A percentile compares a stretch with the other conserved stretches of the same genome.
phyloP scores from a whole-genome alignment of 2,888 invertebrate species.

The Andricus curvator region DNA sequence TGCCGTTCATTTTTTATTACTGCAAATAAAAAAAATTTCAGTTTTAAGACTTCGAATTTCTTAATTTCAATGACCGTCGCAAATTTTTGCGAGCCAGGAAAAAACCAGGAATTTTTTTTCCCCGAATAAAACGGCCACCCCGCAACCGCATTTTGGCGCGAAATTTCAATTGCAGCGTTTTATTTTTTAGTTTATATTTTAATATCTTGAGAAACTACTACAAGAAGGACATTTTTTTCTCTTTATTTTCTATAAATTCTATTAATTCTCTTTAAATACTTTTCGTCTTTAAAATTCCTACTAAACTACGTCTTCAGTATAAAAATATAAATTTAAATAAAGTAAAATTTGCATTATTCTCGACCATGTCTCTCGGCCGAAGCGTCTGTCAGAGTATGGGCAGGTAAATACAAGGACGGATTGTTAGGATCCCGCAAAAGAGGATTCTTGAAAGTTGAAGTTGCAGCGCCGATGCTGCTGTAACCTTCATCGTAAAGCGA shows the following conservation, averaged over 20 bases:
- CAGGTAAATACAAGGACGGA: constrained; percentile 69
- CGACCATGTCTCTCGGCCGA: constrained; percentile 73
- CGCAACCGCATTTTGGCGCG: too few species aligned
- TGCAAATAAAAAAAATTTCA: too few species aligned
- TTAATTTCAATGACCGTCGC: too few species aligned
- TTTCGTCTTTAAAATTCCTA: not conserved
- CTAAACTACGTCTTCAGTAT: not conserved
- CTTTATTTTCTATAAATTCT: too few species aligned
- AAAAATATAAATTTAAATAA: constrained; percentile 26
- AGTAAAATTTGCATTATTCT: constrained; percentile 52
- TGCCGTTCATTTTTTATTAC: too few species aligned
- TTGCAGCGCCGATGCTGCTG: constrained; percentile 70
- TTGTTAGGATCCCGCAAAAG: constrained; percentile 67
- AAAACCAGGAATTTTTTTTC: too few species aligned
- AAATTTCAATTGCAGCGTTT: too few species aligned
- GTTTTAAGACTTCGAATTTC: too few species aligned
- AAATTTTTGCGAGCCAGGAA: too few species aligned
- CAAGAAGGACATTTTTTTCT: not conserved
- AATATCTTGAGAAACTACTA: not conserved
- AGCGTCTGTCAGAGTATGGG: constrained; percentile 69
- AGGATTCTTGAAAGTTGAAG: constrained; percentile 70
- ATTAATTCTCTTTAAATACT: not conserved
- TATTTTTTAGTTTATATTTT: too few species aligned
- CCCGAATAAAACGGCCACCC: too few species aligned
- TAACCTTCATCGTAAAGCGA: constrained; percentile 93